Percentiles rank a stretch among this genome's conserved stretches.
These are phyloP conservation scores for Temnothorax unifasciatus DNA, from an alignment of 2,888 invertebrate genomes.

Conservation along the genomic window DNA sequence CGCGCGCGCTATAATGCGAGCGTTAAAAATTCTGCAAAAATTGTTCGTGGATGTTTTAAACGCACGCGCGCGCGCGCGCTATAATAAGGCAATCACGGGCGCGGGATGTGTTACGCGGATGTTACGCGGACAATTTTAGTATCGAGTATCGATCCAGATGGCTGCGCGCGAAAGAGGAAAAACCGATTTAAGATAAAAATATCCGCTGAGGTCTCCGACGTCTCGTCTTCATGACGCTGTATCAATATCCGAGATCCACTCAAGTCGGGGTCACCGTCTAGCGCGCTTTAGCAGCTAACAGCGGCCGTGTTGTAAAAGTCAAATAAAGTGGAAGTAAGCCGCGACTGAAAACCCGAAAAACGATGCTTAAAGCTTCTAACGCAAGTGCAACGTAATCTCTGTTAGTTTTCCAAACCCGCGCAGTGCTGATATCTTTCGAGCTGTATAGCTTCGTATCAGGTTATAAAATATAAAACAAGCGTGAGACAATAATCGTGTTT, in stretches of 20 bases:
- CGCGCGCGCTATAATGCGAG: conserved; percentile 8
- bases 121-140: conserved; percentile 50
- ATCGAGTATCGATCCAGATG: conserved; percentile 39
- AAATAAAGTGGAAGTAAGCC: conserved; percentile 1
- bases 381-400: neutral
- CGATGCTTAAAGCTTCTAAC: neutral
- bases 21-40: conserved; percentile 44
- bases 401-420: neutral
- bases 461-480: neutral
- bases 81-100: conserved; percentile 26
- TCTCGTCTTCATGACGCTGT: conserved; percentile 35
- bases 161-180: conserved; percentile 42
- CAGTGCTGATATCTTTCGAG: neutral
- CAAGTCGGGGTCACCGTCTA: conserved; percentile 32
- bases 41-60: neutral
- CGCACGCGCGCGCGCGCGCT: neutral
- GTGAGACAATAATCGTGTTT: conserved; percentile 10
- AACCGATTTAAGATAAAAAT: conserved; percentile 50
- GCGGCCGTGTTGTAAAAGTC: neutral
- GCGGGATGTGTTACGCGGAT: conserved; percentile 31
- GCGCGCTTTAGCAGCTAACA: neutral
- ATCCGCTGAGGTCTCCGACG: conserved; percentile 44
- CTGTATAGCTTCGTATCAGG: neutral
- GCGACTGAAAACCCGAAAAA: neutral
- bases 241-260: conserved; percentile 44